A percentile compares a stretch with the other conserved stretches of the same genome.
Evolutionary conservation across 2,888 invertebrate genomes (phyloP).

Genomic region (Minunthozetes semirufus): DNA sequence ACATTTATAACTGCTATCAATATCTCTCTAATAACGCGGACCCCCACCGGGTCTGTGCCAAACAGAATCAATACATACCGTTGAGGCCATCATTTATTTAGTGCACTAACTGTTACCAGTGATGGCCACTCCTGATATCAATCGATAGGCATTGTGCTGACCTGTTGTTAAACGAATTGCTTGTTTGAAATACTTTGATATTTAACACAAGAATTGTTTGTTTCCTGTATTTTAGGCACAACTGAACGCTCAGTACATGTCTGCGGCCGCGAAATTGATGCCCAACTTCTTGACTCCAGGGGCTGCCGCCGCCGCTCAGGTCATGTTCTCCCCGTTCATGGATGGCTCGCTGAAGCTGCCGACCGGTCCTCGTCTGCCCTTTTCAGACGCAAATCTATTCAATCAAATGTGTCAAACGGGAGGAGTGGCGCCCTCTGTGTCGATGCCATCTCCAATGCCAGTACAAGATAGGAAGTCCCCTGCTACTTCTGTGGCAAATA

Average conservation of each 20-base stretch:
- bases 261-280: constrained; percentile 21
- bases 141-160: neutral
- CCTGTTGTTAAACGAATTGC: neutral
- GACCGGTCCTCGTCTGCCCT: neutral
- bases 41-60: neutral
- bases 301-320: constrained; percentile 13
- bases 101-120: too few relatives aligned
- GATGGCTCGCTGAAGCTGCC: constrained; percentile 1
- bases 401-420: constrained; percentile 16
- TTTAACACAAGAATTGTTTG: neutral
- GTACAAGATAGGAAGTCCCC: neutral
- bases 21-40: neutral
- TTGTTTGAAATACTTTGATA: neutral
- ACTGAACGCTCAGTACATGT: constrained; percentile 25
- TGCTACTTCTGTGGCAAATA: neutral
- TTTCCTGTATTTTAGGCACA: neutral
- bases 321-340: constrained; percentile 22
- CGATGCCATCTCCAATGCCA: neutral
- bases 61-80: too few relatives aligned
- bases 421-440: neutral
- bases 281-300: constrained; percentile 13
- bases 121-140: too few relatives aligned
- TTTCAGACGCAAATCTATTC: constrained; percentile 9
- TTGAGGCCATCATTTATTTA: too few relatives aligned
- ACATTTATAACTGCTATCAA: neutral